Percentiles rank a stretch among this genome's conserved stretches.
Conservation (phyloP, 2,797 vertebrate species). For the Melanotaenia nigrans region DNA sequence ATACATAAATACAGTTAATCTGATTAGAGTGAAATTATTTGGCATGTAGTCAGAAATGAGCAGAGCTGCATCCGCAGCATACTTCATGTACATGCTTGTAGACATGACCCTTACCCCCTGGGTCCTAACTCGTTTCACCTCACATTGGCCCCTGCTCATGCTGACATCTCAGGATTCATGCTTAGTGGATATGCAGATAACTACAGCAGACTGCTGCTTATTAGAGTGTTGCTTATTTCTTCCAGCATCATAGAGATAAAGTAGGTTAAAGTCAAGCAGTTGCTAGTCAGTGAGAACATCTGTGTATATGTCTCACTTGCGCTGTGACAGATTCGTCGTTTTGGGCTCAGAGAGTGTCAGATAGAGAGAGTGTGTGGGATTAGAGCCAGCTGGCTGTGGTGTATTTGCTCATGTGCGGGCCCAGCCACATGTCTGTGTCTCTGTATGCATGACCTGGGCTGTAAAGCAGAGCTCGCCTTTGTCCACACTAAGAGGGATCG, state of each 20-base stretch:
- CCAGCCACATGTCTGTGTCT: conserved; percentile 37
- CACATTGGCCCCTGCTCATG: neutral
- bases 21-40: neutral
- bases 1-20: neutral
- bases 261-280: conserved; percentile 50
- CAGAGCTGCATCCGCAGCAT: neutral
- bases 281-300: conserved; percentile 56
- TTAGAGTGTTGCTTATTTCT: conserved; percentile 11
- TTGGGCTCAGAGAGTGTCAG: conserved; percentile 43
- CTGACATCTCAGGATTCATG: conserved; percentile 2
- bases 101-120: conserved; percentile 11
- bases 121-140: conserved; percentile 6
- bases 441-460: conserved; percentile 38
- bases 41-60: neutral
- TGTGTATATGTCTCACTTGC: conserved; percentile 56
- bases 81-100: neutral
- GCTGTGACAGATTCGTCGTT: conserved; percentile 35
- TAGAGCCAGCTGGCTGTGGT: conserved; percentile 68
- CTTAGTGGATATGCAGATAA: conserved; percentile 18
- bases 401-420: conserved; percentile 33
- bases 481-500: conserved; percentile 64
- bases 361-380: conserved; percentile 59
- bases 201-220: conserved; percentile 7
- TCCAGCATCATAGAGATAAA: conserved; percentile 42
- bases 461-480: conserved; percentile 50